Evolutionary conservation across 2,797 vertebrate genomes (phyloP).

Genomic region (Coilia nasus): DNA sequence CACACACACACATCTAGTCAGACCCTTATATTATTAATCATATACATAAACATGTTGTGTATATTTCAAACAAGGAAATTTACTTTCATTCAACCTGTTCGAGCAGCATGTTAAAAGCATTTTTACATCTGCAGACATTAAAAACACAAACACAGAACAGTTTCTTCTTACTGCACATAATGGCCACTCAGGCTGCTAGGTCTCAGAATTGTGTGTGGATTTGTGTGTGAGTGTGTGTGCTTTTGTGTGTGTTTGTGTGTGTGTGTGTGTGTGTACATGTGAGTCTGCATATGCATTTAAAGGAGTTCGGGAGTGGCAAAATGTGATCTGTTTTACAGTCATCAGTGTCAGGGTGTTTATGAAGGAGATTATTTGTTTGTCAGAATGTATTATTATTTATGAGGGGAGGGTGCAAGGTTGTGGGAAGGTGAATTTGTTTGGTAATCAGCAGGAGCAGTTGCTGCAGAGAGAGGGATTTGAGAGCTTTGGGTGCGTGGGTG

Average conservation of each 20-base stretch:
- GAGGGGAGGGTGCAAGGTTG: not conserved
- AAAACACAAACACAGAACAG: not conserved
- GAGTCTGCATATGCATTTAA: too few relatives aligned
- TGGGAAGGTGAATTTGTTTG: not conserved
- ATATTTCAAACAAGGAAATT: not conserved
- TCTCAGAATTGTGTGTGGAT: not conserved
- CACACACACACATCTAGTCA: not conserved
- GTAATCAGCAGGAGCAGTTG: not conserved
- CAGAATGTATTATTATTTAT: not conserved
- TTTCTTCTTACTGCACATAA: not conserved
- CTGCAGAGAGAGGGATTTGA: not conserved
- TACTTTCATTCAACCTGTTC: too few relatives aligned
- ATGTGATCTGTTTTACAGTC: too few relatives aligned
- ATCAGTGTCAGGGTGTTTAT: not conserved
- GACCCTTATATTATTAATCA: not conserved
- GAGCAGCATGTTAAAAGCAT: too few relatives aligned
- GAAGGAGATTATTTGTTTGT: not conserved
- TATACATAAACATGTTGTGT: not conserved
- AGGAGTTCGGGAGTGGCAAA: too few relatives aligned
- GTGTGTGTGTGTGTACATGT: not conserved
- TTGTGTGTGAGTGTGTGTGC: not conserved
- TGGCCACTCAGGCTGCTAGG: not conserved
- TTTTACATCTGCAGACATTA: not conserved
- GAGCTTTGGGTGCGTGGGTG: too few relatives aligned
- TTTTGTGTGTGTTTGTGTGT: constrained; percentile 12